Evolutionary conservation across 2,113 vertebrate species (phyloP).

Genomic region (Scortum barcoo): DNA sequence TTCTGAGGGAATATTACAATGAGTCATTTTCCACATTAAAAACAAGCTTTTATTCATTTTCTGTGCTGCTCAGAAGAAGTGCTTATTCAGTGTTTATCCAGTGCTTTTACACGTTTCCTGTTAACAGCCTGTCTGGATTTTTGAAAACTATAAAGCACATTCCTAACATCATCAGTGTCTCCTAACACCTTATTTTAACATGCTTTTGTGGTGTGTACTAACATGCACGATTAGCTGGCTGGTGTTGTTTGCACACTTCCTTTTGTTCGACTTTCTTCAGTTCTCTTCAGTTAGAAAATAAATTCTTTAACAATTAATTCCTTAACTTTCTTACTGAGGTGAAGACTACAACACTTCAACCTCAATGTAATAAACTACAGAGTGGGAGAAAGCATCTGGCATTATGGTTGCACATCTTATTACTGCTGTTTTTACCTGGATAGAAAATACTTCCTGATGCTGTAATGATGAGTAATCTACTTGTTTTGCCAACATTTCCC

Average conservation of each 20-base stretch:
- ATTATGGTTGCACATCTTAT: background rate
- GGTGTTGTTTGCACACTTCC: background rate
- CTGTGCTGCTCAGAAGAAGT: background rate
- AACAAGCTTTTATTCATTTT: no score
- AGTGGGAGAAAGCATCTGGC: background rate
- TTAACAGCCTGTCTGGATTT: background rate
- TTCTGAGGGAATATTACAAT: background rate
- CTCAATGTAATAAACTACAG: background rate
- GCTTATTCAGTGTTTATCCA: no score
- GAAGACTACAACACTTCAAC: background rate
- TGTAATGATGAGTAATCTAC: background rate
- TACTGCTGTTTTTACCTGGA: background rate
- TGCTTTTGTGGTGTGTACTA: background rate
- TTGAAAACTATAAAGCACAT: no score
- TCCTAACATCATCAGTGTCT: no score
- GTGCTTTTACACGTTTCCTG: no score
- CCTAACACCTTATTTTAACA: no score
- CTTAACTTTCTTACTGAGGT: background rate
- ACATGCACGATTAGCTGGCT: background rate
- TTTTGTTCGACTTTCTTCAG: background rate
- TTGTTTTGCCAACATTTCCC: background rate
- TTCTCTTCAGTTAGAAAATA: background rate
- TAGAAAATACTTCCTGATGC: background rate
- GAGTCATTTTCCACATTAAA: background rate
- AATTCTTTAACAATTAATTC: background rate